phyloP scores from a whole-genome alignment of 2,888 invertebrate species.

The Galerucella pusilla region DNA sequence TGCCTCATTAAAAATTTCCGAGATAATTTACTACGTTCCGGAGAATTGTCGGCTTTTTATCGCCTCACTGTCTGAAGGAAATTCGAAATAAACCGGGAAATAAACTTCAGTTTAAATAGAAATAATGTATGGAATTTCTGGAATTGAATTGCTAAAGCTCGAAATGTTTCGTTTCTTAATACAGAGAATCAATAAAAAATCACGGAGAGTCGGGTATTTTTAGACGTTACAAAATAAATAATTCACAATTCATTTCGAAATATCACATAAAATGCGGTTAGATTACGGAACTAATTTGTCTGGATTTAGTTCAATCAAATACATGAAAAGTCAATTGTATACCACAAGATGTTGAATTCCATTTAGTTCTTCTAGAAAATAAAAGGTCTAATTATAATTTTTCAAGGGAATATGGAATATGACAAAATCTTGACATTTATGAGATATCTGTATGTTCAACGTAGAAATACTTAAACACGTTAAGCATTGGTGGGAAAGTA shows the following conservation, averaged over 20 bases:
- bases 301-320: no score
- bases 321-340: background rate
- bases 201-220: background rate
- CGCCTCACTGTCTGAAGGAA: conserved; percentile 28
- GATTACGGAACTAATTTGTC: background rate
- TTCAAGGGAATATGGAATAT: no score
- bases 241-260: background rate
- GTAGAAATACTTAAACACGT: no score
- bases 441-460: no score
- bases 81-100: conserved; percentile 33
- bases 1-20: conserved; percentile 57
- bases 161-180: conserved; percentile 27
- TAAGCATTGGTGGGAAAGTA: no score
- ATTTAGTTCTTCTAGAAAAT: no score
- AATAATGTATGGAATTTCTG: conserved; percentile 34
- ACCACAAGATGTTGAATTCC: no score
- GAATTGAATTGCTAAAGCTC: conserved; percentile 30
- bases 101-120: conserved; percentile 34
- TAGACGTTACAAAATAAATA: background rate
- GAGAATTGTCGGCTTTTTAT: conserved; percentile 35
- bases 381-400: no score
- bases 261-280: background rate
- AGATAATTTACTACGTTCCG: conserved; percentile 36
- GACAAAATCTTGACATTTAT: no score
- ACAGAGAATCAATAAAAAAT: conserved; percentile 21